phyloP scores from a whole-genome alignment of 2,888 invertebrate genomes.

The Leistus spinibarbis region DNA sequence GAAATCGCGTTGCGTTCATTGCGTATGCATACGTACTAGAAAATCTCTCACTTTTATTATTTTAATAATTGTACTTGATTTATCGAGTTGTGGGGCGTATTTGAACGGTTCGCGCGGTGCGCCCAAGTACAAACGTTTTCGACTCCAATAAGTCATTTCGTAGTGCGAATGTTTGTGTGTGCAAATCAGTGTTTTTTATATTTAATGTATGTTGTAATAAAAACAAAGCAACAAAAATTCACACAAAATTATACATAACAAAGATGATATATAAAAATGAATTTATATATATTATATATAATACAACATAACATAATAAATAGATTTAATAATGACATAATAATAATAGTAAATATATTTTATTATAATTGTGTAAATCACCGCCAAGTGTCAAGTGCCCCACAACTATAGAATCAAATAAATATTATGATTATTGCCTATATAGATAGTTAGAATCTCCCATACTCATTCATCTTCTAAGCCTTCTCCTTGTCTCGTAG shows the following conservation, averaged over 20 bases:
- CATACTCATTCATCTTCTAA: too few relatives aligned
- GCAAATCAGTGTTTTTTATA: not conserved
- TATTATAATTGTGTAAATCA: not conserved
- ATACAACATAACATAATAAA: not conserved
- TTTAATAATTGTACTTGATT: not conserved
- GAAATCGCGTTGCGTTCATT: not conserved
- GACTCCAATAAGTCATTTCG: slow-evolving; percentile 20
- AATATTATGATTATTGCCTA: not conserved
- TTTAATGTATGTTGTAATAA: not conserved
- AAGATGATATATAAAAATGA: not conserved
- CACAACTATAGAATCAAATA: not conserved
- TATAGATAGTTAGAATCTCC: too few relatives aligned
- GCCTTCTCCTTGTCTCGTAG: too few relatives aligned
- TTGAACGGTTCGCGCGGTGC: slow-evolving; percentile 6
- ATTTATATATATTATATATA: not conserved
- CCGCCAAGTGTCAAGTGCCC: not conserved
- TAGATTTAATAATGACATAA: not conserved
- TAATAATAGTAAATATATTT: not conserved
- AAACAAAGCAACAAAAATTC: not conserved
- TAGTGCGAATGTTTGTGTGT: not conserved
- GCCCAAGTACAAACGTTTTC: slow-evolving; percentile 33
- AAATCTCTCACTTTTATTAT: not conserved
- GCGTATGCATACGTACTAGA: not conserved
- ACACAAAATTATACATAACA: not conserved
- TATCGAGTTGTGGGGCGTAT: not conserved